Evolutionary conservation across 2,888 invertebrate species (phyloP).

Genomic region (Steinernema carpocapsae): DNA sequence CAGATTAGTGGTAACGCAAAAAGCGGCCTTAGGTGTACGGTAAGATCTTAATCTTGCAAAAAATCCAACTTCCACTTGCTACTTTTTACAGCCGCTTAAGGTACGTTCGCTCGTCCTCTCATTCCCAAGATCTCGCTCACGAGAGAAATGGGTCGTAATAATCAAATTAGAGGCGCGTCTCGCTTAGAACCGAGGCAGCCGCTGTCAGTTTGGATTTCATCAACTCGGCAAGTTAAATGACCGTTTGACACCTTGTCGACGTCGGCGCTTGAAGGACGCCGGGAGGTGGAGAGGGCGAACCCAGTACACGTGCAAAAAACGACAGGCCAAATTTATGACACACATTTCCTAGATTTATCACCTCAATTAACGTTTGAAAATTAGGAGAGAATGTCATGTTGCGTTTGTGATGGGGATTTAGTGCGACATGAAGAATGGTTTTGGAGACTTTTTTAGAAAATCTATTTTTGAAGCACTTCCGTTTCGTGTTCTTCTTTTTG

Average conservation of each 20-base stretch:
- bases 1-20: background rate
- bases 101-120: background rate
- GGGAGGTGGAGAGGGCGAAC: background rate
- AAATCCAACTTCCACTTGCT: background rate
- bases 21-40: background rate
- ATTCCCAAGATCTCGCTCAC: background rate
- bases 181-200: background rate
- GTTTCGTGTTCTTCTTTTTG: background rate
- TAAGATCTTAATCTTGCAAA: background rate
- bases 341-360: background rate
- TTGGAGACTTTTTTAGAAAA: no score
- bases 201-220: slow-evolving; percentile 10
- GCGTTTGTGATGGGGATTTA: background rate
- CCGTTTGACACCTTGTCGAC: slow-evolving; percentile 16
- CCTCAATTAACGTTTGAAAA: background rate
- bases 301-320: background rate
- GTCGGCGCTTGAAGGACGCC: background rate
- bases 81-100: background rate
- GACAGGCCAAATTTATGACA: background rate
- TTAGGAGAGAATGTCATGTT: background rate
- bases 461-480: no score
- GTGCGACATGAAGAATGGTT: no score
- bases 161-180: slow-evolving; percentile 12
- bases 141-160: slow-evolving; percentile 17
- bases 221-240: background rate